These are phyloP conservation scores for Clarias magur DNA, from an alignment of 2,113 vertebrate species.

Conservation along the genomic window DNA sequence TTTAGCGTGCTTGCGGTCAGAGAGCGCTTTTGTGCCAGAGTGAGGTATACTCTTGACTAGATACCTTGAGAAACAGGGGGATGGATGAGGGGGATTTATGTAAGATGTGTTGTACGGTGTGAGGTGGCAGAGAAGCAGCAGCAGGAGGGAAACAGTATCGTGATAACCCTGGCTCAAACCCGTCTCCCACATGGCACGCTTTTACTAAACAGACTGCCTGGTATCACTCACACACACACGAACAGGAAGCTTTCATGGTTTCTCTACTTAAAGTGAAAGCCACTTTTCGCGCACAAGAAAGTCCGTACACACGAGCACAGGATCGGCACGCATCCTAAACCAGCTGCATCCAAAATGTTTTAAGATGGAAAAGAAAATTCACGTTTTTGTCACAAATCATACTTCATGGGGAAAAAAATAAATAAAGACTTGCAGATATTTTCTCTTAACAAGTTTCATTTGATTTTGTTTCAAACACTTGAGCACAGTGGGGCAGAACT, in stretches of 20 bases:
- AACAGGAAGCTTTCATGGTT: constrained; percentile 6
- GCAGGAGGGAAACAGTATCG: background rate
- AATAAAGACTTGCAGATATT: background rate
- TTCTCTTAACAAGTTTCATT: background rate
- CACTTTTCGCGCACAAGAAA: background rate
- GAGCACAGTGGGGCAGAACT: constrained; percentile 19
- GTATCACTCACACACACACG: background rate
- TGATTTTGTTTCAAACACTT: constrained; percentile 19
- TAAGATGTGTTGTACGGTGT: background rate
- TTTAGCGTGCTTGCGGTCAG: constrained; percentile 49
- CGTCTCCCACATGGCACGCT: constrained; percentile 31
- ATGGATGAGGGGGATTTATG: background rate
- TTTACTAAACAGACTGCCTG: constrained; percentile 10
- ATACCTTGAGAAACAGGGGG: background rate
- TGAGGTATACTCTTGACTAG: constrained; percentile 23
- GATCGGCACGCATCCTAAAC: background rate
- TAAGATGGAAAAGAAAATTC: background rate
- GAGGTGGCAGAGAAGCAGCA: background rate
- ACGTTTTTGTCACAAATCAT: background rate
- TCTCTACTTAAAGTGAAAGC: constrained; percentile 28
- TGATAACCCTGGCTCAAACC: background rate
- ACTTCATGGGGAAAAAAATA: background rate
- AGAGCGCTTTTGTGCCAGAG: constrained; percentile 4
- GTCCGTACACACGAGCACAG: background rate
- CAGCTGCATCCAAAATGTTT: background rate